Percentiles rank a stretch among this genome's conserved stretches.
Evolutionary conservation across 1,140 invertebrate species (phyloP).

Genomic region (Scaptodrosophila lebanonensis): DNA sequence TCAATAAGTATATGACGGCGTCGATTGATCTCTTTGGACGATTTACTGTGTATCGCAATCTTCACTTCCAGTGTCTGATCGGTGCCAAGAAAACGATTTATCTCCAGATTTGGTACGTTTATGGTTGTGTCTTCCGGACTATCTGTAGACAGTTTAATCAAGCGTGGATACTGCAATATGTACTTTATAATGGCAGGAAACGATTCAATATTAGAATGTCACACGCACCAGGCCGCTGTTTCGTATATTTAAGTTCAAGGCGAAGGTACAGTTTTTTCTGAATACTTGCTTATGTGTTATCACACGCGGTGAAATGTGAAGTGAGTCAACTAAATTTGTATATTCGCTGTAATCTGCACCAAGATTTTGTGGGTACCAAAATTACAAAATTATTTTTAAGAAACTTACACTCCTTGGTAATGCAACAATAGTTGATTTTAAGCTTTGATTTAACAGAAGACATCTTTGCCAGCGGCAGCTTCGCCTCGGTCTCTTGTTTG

Average conservation of each 20-base stretch:
- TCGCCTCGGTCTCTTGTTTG: no score
- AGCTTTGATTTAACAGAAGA: background rate
- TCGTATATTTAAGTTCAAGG: slow-evolving; percentile 30
- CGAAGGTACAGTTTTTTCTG: slow-evolving; percentile 27
- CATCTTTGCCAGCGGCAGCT: no score
- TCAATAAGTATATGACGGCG: slow-evolving; percentile 47
- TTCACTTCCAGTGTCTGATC: slow-evolving; percentile 42
- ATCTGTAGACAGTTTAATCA: slow-evolving; percentile 37
- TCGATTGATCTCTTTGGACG: slow-evolving; percentile 29
- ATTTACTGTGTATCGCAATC: slow-evolving; percentile 28
- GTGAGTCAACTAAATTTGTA: slow-evolving; percentile 37
- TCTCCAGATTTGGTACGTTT: slow-evolving; percentile 7
- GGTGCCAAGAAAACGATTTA: slow-evolving; percentile 40
- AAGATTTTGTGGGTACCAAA: background rate
- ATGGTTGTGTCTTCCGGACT: slow-evolving; percentile 42
- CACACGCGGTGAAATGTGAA: slow-evolving; percentile 44
- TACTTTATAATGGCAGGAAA: background rate
- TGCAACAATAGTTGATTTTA: slow-evolving; percentile 25
- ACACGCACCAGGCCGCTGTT: slow-evolving; percentile 42
- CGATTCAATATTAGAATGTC: background rate
- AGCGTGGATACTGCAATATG: slow-evolving; percentile 46
- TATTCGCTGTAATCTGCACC: slow-evolving; percentile 45
- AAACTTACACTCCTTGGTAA: slow-evolving; percentile 47
- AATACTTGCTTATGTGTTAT: slow-evolving; percentile 32
- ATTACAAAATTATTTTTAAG: background rate